These are phyloP conservation scores for Himalopsyche tibetana DNA, from an alignment of 2,888 invertebrate genomes.

Conservation along the genomic window DNA sequence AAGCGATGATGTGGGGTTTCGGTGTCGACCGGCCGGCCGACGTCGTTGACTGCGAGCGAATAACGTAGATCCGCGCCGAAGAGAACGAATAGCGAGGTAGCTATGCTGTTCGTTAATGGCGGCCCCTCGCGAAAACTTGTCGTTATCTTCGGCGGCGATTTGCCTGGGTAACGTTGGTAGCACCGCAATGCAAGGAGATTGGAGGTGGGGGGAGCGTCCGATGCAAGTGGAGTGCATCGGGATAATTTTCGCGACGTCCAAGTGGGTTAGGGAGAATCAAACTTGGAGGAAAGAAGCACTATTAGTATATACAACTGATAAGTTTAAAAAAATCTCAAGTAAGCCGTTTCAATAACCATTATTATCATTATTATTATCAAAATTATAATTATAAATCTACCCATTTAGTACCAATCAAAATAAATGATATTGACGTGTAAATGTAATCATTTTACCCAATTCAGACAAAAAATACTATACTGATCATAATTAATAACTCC, in stretches of 20 bases:
- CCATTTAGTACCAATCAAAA: too few relatives aligned
- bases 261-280: too few relatives aligned
- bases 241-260: constrained; percentile 15
- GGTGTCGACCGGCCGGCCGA: constrained; percentile 33
- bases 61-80: constrained; percentile 12
- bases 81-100: constrained; percentile 27
- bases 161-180: not conserved
- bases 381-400: too few relatives aligned
- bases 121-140: constrained; percentile 41
- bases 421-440: too few relatives aligned
- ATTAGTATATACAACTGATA: too few relatives aligned
- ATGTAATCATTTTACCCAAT: too few relatives aligned
- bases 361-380: too few relatives aligned
- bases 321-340: too few relatives aligned
- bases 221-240: constrained; percentile 18
- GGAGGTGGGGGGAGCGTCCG: not conserved
- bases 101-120: constrained; percentile 18
- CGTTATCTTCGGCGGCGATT: constrained; percentile 37
- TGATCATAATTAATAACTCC: too few relatives aligned
- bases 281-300: too few relatives aligned
- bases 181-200: not conserved
- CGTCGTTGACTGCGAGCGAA: constrained; percentile 43
- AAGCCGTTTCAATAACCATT: too few relatives aligned
- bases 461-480: too few relatives aligned
- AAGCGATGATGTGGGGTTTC: not conserved